Percentiles rank a stretch among this genome's conserved stretches.
phyloP scores from a whole-genome alignment of 2,797 vertebrate genomes.

The Phoxinus dragarum region DNA sequence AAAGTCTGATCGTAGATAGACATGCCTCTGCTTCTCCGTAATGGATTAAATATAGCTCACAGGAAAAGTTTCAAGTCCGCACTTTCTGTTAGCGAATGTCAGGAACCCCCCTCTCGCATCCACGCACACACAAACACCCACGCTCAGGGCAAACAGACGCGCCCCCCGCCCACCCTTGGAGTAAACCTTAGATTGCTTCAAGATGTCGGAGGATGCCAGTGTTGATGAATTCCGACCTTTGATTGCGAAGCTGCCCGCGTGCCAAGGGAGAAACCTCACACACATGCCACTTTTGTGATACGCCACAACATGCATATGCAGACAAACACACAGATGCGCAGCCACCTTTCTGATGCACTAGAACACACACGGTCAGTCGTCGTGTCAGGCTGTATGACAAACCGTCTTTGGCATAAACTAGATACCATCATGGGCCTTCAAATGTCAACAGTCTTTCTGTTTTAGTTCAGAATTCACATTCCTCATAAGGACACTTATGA shows the following conservation, averaged over 20 bases:
- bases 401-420: conserved; percentile 35
- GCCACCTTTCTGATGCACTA: not conserved
- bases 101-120: conserved; percentile 41
- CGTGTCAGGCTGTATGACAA: conserved; percentile 44
- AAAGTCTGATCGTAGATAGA: conserved; percentile 53
- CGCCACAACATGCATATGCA: not conserved
- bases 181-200: conserved; percentile 71
- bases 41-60: conserved; percentile 54
- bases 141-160: conserved; percentile 43
- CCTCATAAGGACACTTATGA: conserved; percentile 10
- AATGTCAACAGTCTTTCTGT: conserved; percentile 29
- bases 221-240: conserved; percentile 63
- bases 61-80: conserved; percentile 36
- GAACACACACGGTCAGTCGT: not conserved
- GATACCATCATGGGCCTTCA: conserved; percentile 23
- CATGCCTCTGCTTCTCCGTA: conserved; percentile 50
- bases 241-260: conserved; percentile 55
- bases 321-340: conserved; percentile 1
- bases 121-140: conserved; percentile 49
- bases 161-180: conserved; percentile 53
- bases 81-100: conserved; percentile 39
- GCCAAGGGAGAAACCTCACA: conserved; percentile 54
- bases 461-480: conserved; percentile 24
- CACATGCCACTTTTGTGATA: conserved; percentile 43
- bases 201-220: conserved; percentile 70